Evolutionary conservation across 2,113 vertebrate genomes (phyloP).

Genomic region (Mesocricetus auratus): DNA sequence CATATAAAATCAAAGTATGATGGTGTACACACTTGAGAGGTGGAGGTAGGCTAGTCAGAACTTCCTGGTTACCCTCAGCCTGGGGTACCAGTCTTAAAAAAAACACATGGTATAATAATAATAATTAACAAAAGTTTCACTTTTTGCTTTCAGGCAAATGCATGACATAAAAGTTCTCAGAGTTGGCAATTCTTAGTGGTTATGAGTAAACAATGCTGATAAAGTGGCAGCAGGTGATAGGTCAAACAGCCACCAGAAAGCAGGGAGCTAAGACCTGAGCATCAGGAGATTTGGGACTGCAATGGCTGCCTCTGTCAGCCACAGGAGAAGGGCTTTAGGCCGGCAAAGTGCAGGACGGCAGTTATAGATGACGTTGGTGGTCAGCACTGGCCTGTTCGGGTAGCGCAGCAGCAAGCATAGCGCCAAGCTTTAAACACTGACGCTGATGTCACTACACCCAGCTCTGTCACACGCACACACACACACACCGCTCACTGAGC

Average conservation of each 20-base stretch:
- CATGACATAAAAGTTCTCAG: background rate
- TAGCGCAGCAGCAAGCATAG: fast-evolving
- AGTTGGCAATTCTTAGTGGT: background rate
- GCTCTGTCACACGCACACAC: no score
- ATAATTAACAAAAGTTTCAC: background rate
- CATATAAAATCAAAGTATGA: background rate
- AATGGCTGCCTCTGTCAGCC: background rate
- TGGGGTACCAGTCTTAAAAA: background rate
- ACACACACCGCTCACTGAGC: background rate
- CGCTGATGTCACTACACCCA: fast-evolving
- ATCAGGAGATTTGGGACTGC: fast-evolving
- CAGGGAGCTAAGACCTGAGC: no score
- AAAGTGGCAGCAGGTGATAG: background rate
- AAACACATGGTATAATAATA: background rate
- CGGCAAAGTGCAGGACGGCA: background rate
- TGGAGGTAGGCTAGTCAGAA: background rate
- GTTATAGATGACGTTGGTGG: background rate
- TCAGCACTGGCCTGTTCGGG: background rate
- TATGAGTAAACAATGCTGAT: background rate
- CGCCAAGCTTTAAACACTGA: no score
- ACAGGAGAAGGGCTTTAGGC: background rate
- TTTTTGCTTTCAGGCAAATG: background rate
- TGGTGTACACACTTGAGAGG: background rate
- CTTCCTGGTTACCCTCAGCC: background rate
- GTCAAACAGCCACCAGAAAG: background rate